Base-by-base conservation (phyloP, 2,113 vertebrate species). In the Rhagologus leucostigma region DNA sequence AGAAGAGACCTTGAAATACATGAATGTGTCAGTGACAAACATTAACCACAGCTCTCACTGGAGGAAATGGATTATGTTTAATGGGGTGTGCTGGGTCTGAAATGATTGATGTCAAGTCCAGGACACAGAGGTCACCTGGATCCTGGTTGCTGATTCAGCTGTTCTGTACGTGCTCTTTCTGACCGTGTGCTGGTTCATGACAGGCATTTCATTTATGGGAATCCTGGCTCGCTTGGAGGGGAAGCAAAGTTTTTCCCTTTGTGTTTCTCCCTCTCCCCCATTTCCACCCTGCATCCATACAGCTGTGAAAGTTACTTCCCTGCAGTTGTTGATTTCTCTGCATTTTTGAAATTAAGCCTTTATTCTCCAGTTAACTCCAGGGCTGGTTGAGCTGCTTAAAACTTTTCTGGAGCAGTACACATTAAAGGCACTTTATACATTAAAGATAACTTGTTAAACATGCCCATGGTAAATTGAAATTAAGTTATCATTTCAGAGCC, bases 51-150 rank as follows among this genome's bases (percentile, higher is more conserved):
- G 69, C 2, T 59, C 64, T 60, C 80, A 33, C 6, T 5, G 76
- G 57, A 94, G 87, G 89, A 84, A 95, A 75, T 90, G 47, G 57
- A 27, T 95, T 41, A 68, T 64, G 81, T 75, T 95, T 91, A 96
- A 94, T 92, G 91, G 64, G 87, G 84, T 89, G 77, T 91, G 69
- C 56, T 78, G 65, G 22, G 29, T 84, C 49, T 77, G 71, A 41
- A 47, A 80, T 86, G 30, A 89, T 84, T 57, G 2, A 73, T 69
- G 70, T 50, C 49, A 57, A 49, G 47, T 63, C 22, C 74, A n/a
- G 86, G 81, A 37, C 1, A 2, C 49, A 84, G 84, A 75, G 89
- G 80, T 95, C 73, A 84, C 44, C 44, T 67, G 73, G 44, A 27
- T 62, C 44, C 21, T 53, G 23, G 41, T 2, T 94, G 87, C 81